phyloP scores from a whole-genome alignment of 2,888 invertebrate species.

The Cheilosia urbana region DNA sequence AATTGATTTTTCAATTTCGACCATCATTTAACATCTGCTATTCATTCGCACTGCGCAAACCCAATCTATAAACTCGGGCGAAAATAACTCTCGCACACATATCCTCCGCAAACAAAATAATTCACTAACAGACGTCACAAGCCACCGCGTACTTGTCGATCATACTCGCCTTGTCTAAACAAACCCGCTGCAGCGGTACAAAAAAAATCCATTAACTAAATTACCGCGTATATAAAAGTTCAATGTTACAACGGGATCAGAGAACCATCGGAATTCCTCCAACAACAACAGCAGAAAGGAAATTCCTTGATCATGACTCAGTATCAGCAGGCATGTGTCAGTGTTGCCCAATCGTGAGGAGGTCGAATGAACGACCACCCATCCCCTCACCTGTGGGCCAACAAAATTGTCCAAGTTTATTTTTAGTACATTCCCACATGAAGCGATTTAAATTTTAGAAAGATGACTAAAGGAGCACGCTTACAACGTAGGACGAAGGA shows the following conservation, averaged over 20 bases:
- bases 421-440: conserved; percentile 16
- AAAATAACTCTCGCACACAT: conserved; percentile 4
- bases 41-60: conserved; percentile 2
- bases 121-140: conserved; percentile 23
- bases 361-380: conserved; percentile 13
- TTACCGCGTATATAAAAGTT: conserved; percentile 43
- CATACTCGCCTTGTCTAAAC: conserved; percentile 14
- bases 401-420: conserved; percentile 29
- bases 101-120: conserved; percentile 1
- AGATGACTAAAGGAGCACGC: conserved; percentile 46
- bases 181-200: conserved; percentile 10
- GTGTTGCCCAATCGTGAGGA: conserved; percentile 6
- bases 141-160: conserved; percentile 3
- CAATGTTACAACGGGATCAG: conserved; percentile 61
- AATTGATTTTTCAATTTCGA: conserved; percentile 32
- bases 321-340: too few species aligned
- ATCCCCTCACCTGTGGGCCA: neutral
- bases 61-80: neutral
- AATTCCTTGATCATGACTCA: conserved; percentile 63
- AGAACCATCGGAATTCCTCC: conserved; percentile 47
- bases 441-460: conserved; percentile 18
- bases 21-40: conserved; percentile 28
- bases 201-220: conserved; percentile 25
- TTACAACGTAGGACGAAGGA: conserved; percentile 32
- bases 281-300: conserved; percentile 20